A percentile compares a stretch with the other conserved stretches of the same genome.
These are phyloP conservation scores for Dromiciops gliroides DNA, from an alignment of 2,113 vertebrate genomes.

Conservation along the genomic window DNA sequence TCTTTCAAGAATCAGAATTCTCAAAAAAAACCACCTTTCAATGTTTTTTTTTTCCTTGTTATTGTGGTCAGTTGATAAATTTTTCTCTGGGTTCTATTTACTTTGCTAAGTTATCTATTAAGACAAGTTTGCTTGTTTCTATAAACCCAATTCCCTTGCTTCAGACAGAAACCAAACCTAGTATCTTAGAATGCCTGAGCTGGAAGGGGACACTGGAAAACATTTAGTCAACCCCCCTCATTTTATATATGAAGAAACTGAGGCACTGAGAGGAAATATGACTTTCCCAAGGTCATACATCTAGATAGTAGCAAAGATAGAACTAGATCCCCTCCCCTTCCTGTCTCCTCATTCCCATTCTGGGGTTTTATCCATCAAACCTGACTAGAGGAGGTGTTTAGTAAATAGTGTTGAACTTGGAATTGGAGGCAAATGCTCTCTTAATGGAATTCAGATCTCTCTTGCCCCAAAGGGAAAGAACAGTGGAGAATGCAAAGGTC, in stretches of 20 bases:
- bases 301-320: background rate
- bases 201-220: background rate
- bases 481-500: too few species aligned
- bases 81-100: background rate
- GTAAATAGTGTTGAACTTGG: background rate
- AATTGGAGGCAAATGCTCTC: too few species aligned
- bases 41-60: background rate
- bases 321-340: background rate
- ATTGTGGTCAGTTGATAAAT: background rate
- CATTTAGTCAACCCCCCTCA: background rate
- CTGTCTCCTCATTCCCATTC: background rate
- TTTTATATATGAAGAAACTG: background rate
- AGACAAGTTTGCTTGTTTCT: background rate
- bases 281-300: background rate
- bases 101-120: background rate
- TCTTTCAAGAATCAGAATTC: background rate
- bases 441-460: too few species aligned
- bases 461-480: too few species aligned
- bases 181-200: background rate
- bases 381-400: background rate
- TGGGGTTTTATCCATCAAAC: background rate
- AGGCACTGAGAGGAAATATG: background rate
- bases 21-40: background rate
- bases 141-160: background rate
- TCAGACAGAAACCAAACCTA: background rate